phyloP scores from a whole-genome alignment of 2,797 vertebrate species.

The Smutsia gigantea region DNA sequence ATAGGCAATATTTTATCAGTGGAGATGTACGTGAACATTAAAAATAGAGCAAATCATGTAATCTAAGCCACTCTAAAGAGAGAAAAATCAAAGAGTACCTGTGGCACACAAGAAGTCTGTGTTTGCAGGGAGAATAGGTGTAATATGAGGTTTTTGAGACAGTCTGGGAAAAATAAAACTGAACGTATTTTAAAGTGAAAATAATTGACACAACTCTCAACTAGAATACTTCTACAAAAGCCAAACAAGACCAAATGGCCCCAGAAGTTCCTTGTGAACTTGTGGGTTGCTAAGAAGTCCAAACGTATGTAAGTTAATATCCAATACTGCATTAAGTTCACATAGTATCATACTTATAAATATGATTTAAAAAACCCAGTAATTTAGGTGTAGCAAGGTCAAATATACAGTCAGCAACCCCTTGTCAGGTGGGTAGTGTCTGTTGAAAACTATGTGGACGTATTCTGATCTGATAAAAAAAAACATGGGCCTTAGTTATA shows the following conservation, averaged over 20 bases:
- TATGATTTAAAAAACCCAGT: neutral
- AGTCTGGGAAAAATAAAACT: neutral
- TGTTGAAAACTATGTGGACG: neutral
- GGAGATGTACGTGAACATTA: neutral
- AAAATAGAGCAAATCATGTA: neutral
- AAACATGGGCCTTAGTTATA: neutral
- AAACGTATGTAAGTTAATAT: neutral
- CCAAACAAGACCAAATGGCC: neutral
- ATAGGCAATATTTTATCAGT: neutral
- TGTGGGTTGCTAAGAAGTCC: neutral
- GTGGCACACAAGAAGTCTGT: rapidly evolving
- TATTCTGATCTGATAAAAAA: neutral
- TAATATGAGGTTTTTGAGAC: neutral
- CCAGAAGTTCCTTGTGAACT: neutral
- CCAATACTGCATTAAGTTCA: neutral
- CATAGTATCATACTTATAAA: neutral
- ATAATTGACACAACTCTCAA: neutral
- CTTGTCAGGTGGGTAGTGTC: neutral
- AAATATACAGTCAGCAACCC: neutral
- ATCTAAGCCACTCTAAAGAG: neutral
- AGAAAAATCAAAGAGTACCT: neutral
- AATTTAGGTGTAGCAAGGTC: neutral
- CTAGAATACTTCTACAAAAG: neutral
- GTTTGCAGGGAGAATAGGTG: neutral
- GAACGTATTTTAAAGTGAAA: neutral